Percentiles rank a stretch among this genome's conserved stretches.
Evolutionary conservation across 2,888 invertebrate species (phyloP).

Genomic region (Zaprionus obscuricornis): DNA sequence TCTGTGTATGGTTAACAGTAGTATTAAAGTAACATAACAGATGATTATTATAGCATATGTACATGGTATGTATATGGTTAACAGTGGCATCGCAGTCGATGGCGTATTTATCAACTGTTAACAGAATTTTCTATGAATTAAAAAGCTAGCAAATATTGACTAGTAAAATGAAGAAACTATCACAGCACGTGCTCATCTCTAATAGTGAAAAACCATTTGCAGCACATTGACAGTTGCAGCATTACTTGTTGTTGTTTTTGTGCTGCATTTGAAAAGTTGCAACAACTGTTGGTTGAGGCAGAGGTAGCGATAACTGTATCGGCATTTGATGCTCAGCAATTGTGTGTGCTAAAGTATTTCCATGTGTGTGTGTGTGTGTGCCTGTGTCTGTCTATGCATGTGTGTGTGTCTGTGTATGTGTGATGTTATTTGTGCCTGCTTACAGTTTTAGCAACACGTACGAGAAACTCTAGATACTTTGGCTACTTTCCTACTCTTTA

Average conservation of each 20-base stretch:
- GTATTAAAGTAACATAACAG: no score
- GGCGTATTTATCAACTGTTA: no score
- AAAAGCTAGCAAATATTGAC: no score
- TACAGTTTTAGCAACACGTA: conserved; percentile 26
- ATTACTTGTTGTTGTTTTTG: neutral
- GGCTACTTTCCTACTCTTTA: conserved; percentile 1
- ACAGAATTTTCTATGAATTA: no score
- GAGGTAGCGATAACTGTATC: conserved; percentile 28
- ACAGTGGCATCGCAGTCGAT: no score
- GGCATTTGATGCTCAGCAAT: conserved; percentile 6
- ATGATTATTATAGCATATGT: no score
- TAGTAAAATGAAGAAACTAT: no score
- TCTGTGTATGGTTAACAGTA: no score
- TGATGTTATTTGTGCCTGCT: conserved; percentile 11
- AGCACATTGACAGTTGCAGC: neutral
- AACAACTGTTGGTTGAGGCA: conserved; percentile 11
- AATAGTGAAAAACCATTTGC: conserved; percentile 1
- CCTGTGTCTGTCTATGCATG: conserved; percentile 20
- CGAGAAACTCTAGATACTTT: neutral
- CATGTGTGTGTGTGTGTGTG: conserved; percentile 4
- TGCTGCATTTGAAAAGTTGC: conserved; percentile 31
- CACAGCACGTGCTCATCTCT: conserved; percentile 16
- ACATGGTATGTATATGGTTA: no score
- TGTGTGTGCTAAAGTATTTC: neutral
- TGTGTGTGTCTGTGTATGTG: conserved; percentile 5